These are phyloP conservation scores for Musca domestica DNA, from an alignment of 1,140 invertebrate genomes.

Conservation along the genomic window DNA sequence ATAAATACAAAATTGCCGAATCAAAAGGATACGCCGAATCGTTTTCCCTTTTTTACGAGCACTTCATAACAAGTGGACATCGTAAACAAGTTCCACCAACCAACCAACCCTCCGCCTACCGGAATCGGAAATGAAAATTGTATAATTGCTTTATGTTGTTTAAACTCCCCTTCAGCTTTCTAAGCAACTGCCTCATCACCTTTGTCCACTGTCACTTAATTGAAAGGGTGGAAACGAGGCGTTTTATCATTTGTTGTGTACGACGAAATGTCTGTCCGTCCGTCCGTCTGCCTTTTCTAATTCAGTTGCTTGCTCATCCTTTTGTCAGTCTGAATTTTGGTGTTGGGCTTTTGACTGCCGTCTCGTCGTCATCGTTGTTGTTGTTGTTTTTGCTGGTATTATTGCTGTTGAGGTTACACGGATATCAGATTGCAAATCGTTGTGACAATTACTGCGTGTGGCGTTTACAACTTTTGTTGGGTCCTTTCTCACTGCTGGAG, in stretches of 20 bases:
- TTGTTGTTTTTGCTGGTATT: background rate
- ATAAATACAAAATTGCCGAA: background rate
- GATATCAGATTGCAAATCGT: slow-evolving; percentile 53
- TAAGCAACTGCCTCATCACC: background rate
- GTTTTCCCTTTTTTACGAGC: background rate
- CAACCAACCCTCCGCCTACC: background rate
- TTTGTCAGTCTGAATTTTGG: background rate
- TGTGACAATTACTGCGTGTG: slow-evolving; percentile 30
- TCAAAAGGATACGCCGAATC: background rate
- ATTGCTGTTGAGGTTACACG: slow-evolving; percentile 47
- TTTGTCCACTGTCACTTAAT: slow-evolving; percentile 41
- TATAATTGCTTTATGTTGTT: slow-evolving; percentile 53
- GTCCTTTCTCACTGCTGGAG: no score
- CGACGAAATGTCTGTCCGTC: no score
- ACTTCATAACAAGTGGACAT: slow-evolving; percentile 15
- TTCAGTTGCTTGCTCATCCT: background rate
- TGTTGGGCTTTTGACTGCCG: background rate
- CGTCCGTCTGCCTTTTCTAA: background rate
- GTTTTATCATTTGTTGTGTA: background rate
- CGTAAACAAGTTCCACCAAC: slow-evolving; percentile 2
- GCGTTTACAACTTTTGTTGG: slow-evolving; percentile 18
- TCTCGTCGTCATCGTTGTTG: background rate
- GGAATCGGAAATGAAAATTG: slow-evolving; percentile 39
- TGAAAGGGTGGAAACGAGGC: slow-evolving; percentile 40
- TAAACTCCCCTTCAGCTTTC: slow-evolving; percentile 16